Evolutionary conservation across 2,113 vertebrate genomes (phyloP).

Genomic region (Lipophrys pholis): DNA sequence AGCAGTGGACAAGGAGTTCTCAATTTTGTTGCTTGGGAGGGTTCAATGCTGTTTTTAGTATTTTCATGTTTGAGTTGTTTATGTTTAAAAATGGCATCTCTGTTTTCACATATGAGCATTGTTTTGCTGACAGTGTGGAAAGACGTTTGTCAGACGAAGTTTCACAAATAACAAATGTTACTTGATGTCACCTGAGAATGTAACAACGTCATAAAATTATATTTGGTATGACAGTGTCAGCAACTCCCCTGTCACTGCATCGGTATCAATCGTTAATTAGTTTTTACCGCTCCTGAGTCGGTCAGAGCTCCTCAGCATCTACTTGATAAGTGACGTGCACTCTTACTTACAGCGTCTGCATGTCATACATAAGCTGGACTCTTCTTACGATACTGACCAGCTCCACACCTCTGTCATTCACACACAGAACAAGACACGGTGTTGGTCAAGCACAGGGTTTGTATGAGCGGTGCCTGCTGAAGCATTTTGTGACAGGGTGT

Average conservation of each 20-base stretch:
- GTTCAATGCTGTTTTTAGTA: no score
- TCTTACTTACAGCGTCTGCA: conserved; percentile 17
- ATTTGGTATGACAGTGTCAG: conserved; percentile 11
- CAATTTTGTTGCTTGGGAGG: no score
- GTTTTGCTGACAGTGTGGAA: not conserved
- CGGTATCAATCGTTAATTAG: not conserved
- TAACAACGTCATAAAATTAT: no score
- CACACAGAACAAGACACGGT: not conserved
- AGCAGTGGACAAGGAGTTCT: no score
- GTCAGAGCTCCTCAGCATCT: no score
- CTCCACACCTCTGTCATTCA: not conserved
- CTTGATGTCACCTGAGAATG: conserved; percentile 7
- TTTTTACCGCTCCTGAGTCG: not conserved
- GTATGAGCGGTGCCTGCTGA: conserved; percentile 43
- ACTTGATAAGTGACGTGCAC: conserved; percentile 19
- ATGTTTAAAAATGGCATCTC: no score
- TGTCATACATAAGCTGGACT: conserved; percentile 22
- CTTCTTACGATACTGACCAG: conserved; percentile 45
- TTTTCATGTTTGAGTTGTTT: no score
- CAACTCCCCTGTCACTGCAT: not conserved
- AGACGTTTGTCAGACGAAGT: not conserved
- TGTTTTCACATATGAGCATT: not conserved
- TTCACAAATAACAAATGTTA: not conserved
- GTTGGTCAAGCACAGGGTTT: conserved; percentile 33
- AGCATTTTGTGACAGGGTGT: conserved; percentile 57